phyloP scores from a whole-genome alignment of 2,888 invertebrate species.

The Argyresthia goedartella region DNA sequence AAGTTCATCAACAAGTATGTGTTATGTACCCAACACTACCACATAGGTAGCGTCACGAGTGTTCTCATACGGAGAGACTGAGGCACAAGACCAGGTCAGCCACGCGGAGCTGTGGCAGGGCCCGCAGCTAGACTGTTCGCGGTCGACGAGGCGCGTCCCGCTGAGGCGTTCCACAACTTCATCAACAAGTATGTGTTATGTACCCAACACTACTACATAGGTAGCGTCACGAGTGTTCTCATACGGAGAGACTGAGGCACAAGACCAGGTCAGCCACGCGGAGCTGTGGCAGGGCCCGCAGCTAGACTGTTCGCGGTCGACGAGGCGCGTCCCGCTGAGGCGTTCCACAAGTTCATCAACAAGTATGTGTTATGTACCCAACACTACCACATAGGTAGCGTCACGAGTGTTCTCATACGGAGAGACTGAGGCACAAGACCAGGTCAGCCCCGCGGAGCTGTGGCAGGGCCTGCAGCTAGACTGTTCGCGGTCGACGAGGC shows the following conservation, averaged over 20 bases:
- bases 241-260: no score
- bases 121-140: conserved; percentile 87
- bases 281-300: conserved; percentile 96
- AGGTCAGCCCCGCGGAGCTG: conserved; percentile 82
- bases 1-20: conserved; percentile 70
- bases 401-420: no score
- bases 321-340: conserved; percentile 75
- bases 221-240: no score
- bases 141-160: conserved; percentile 80
- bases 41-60: no score
- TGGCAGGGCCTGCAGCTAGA: conserved; percentile 96
- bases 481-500: conserved; percentile 87
- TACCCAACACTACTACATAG: no score
- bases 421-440: no score
- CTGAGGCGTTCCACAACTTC: conserved; percentile 74
- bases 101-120: conserved; percentile 95
- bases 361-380: no score
- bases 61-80: no score
- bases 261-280: conserved; percentile 78
- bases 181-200: conserved; percentile 67
- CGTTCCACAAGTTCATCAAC: conserved; percentile 74
- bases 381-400: no score
- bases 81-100: conserved; percentile 77
- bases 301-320: conserved; percentile 89
- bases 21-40: no score